Base-by-base conservation (phyloP, 2,113 vertebrate genomes). In the Phasianus colchicus region DNA sequence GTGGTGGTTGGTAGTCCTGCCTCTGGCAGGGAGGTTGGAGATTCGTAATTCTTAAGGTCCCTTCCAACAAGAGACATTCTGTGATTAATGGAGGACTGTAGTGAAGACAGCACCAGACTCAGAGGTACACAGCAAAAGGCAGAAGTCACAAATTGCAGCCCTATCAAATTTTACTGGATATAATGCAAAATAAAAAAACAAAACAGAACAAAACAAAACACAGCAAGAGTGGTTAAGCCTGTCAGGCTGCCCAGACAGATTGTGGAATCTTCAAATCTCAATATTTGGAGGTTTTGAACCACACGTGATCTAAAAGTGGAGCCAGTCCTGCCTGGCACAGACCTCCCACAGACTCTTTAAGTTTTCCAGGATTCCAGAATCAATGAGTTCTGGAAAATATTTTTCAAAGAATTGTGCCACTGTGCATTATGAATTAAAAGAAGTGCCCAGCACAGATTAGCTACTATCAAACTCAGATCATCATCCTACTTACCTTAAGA, bases 161-260 rank as follows among this genome's bases (percentile, higher is more conserved):
- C 69, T 13, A 24, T 36, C 71, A 82, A 75, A 50, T 92, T 61
- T 79, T 71, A 71, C 12, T 30, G 16, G 52, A 50, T 22, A 32
- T 29, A 45, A 47, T 4, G 2, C 15, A 58, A 72, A 60, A 21
- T n/a, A 74, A 80, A 61, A 6, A 50, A 60, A 29, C 4, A 52
- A 45, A 45, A 36, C 36, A 36, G 7, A 36, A 36, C 36, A 36
- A 36, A 29, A 8, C 16, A 79, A 5, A 65, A 58, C 6, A 57
- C 9, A 57, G 25, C 6, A 21, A 63, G 19, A 4, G 8, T 48
- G 9, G 11, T 34, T 58, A 58, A 92, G 57, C 11, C 38, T 40
- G 38, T 40, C 6, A 63, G 10, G 5, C 9, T 66, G 6, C 15
- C 48, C 17, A 57, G 0, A 0, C 1, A 75, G 9, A 6, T 3